A percentile compares a stretch with the other conserved stretches of the same genome.
These are phyloP conservation scores for Leptodactylus fuscus DNA, from an alignment of 2,113 vertebrate species.

Conservation along the genomic window DNA sequence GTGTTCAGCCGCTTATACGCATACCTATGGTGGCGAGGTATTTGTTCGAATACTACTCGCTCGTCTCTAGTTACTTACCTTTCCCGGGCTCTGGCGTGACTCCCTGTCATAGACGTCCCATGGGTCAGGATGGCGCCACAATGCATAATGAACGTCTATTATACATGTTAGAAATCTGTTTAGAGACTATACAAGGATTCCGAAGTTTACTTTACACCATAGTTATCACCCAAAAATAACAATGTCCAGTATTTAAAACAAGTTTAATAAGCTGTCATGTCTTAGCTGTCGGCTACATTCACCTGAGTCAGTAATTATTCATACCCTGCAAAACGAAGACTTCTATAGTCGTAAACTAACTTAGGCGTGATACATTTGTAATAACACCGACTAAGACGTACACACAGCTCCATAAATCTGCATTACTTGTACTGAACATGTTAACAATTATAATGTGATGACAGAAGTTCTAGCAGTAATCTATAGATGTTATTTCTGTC, in stretches of 20 bases:
- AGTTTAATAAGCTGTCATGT: background rate
- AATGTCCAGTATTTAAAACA: slow-evolving; percentile 8
- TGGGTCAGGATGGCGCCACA: too few species aligned
- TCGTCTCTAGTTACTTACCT: too few species aligned
- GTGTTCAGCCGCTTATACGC: too few species aligned
- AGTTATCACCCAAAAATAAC: background rate
- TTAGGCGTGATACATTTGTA: slow-evolving; percentile 62
- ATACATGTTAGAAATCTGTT: too few species aligned
- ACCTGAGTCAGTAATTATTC: slow-evolving; percentile 62
- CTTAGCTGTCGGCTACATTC: slow-evolving; percentile 34
- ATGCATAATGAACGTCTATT: too few species aligned
- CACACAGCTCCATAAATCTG: slow-evolving; percentile 56
- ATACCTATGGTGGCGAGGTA: too few species aligned
- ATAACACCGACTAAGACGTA: slow-evolving; percentile 61
- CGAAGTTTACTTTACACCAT: background rate
- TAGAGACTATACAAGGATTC: background rate
- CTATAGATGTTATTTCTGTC: slow-evolving; percentile 67
- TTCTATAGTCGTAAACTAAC: slow-evolving; percentile 62
- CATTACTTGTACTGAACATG: slow-evolving; percentile 60
- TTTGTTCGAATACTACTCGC: too few species aligned
- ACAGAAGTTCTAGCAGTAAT: slow-evolving; percentile 64
- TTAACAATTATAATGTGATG: slow-evolving; percentile 66
- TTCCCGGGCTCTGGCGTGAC: too few species aligned
- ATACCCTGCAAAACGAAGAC: slow-evolving; percentile 62
- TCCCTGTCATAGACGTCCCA: too few species aligned